These are phyloP conservation scores for Acinonyx jubatus DNA, from an alignment of 2,113 vertebrate species.

Conservation along the genomic window DNA sequence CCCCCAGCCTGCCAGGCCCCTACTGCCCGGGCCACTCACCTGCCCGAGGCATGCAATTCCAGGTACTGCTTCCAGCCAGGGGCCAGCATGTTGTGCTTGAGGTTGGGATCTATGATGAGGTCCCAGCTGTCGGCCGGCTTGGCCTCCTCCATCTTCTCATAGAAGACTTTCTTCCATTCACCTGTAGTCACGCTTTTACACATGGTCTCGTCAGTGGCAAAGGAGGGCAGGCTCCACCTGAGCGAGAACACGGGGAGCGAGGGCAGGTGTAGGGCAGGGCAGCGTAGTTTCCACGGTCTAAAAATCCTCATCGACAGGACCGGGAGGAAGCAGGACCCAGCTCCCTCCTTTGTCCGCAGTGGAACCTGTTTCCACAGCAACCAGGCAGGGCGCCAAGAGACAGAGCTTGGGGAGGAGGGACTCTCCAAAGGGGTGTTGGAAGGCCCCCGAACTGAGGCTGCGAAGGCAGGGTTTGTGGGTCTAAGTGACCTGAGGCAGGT, in stretches of 20 bases:
- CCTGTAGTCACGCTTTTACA: constrained; percentile 77
- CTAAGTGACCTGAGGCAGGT: not conserved
- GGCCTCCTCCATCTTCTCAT: constrained; percentile 70
- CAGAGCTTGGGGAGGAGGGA: constrained; percentile 5
- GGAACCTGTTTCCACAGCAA: constrained; percentile 79
- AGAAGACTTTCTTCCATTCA: constrained; percentile 82
- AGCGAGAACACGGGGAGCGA: constrained; percentile 52
- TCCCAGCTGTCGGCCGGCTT: constrained; percentile 73
- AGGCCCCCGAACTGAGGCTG: not conserved
- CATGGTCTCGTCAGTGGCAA: constrained; percentile 68
- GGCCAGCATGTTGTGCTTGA: constrained; percentile 71
- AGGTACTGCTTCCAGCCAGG: constrained; percentile 83
- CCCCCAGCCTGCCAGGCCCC: not conserved
- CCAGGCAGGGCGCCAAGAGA: constrained; percentile 68
- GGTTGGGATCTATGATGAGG: constrained; percentile 77
- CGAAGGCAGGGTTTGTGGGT: not conserved
- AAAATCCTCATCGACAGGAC: constrained; percentile 77
- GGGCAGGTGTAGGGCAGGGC: constrained; percentile 73
- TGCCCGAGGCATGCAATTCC: constrained; percentile 70
- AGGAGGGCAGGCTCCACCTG: constrained; percentile 55
- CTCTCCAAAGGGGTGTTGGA: constrained; percentile 26
- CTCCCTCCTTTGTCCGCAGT: constrained; percentile 79
- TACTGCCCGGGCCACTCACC: constrained; percentile 66
- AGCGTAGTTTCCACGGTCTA: constrained; percentile 79
- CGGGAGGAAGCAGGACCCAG: constrained; percentile 57